phyloP scores from a whole-genome alignment of 2,113 vertebrate genomes.

The Eulemur rufifrons region DNA sequence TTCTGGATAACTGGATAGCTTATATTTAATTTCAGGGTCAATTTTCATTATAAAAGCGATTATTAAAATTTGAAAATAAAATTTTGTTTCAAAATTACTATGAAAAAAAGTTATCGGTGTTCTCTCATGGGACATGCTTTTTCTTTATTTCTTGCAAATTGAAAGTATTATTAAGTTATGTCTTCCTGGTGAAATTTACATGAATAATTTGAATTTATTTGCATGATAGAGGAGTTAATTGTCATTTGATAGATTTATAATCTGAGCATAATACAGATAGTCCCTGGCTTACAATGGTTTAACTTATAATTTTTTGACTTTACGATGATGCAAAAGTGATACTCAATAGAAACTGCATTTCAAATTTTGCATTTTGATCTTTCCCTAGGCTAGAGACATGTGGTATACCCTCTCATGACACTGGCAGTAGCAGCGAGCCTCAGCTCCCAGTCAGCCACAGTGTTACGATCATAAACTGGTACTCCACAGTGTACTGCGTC shows the following conservation, averaged over 20 bases:
- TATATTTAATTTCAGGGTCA: conserved; percentile 54
- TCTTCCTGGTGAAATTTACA: conserved; percentile 36
- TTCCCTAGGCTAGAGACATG: not conserved
- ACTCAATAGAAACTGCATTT: not conserved
- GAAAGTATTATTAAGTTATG: not conserved
- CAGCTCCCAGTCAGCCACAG: not conserved
- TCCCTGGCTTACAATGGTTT: not conserved
- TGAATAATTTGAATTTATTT: conserved; percentile 37
- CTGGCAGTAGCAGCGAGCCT: not conserved
- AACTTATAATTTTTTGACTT: not conserved
- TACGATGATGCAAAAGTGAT: not conserved
- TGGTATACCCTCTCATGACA: not conserved
- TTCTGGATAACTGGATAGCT: not conserved
- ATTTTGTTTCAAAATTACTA: not conserved
- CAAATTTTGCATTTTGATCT: not conserved
- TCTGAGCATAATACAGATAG: not conserved
- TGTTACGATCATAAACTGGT: not conserved
- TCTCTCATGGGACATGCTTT: not conserved
- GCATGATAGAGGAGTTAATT: not conserved
- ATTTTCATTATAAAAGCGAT: conserved; percentile 45
- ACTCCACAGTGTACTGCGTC: not conserved
- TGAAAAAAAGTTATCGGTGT: not conserved
- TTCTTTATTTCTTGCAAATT: conserved; percentile 33
- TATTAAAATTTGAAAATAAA: conserved; percentile 1
- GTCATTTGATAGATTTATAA: not conserved